Evolutionary conservation across 2,888 invertebrate species (phyloP).

Genomic region (Iphiclides podalirius): DNA sequence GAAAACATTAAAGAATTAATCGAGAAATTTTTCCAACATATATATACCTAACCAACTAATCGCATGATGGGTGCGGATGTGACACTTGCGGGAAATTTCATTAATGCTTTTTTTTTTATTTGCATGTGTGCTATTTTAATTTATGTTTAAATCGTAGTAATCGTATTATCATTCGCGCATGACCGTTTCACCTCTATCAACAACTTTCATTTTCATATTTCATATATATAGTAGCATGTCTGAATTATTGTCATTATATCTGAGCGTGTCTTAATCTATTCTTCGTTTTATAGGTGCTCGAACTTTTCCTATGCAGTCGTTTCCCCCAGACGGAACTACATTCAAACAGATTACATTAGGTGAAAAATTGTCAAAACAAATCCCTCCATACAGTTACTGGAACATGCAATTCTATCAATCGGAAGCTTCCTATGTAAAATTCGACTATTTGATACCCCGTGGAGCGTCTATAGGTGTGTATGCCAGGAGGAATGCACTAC

Average conservation of each 20-base stretch:
- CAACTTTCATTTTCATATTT: conserved; percentile 40
- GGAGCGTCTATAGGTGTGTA: conserved; percentile 97
- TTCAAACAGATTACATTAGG: conserved; percentile 94
- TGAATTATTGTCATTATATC: background rate
- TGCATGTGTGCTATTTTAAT: conserved; percentile 47
- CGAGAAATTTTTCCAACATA: conserved; percentile 34
- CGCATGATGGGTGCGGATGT: conserved; percentile 19
- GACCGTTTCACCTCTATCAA: conserved; percentile 5
- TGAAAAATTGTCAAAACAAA: conserved; percentile 91
- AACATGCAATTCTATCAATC: conserved; percentile 98
- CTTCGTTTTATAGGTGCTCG: conserved; percentile 84
- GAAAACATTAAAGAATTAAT: conserved; percentile 48
- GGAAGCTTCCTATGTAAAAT: conserved; percentile 95
- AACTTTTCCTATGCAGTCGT: conserved; percentile 93
- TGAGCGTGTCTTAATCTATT: background rate
- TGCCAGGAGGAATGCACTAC: conserved; percentile 94
- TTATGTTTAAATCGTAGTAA: conserved; percentile 7
- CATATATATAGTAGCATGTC: conserved; percentile 5
- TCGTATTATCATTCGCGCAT: conserved; percentile 4
- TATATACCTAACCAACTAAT: conserved; percentile 54
- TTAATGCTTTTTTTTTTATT: conserved; percentile 35
- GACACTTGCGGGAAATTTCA: conserved; percentile 29
- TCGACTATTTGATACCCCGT: conserved; percentile 95
- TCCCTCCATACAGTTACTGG: conserved; percentile 97
- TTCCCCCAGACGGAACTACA: conserved; percentile 95